These are phyloP conservation scores for Dynastes maya DNA, from an alignment of 2,888 invertebrate species.

Conservation along the genomic window DNA sequence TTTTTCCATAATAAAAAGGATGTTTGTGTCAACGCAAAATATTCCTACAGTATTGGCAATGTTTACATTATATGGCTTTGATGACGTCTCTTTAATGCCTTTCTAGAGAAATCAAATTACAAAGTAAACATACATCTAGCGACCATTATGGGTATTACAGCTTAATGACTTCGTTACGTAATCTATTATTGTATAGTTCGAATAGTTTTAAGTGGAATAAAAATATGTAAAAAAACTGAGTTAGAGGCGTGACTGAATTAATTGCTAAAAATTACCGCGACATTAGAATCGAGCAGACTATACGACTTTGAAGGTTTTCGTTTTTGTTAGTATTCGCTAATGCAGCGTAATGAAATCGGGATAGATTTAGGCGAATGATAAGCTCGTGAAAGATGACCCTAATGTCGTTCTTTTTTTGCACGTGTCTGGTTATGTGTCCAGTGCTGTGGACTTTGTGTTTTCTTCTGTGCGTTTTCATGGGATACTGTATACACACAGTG, in stretches of 20 bases:
- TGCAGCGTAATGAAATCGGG: background rate
- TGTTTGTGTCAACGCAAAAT: too few relatives aligned
- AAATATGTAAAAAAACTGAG: slow-evolving; percentile 1
- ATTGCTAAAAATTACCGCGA: slow-evolving; percentile 29
- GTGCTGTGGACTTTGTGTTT: slow-evolving; percentile 37
- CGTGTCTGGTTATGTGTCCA: slow-evolving; percentile 30
- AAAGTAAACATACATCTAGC: too few relatives aligned
- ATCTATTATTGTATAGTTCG: too few relatives aligned
- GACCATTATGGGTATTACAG: too few relatives aligned
- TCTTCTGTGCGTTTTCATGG: slow-evolving; percentile 27
- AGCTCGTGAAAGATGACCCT: slow-evolving; percentile 28
- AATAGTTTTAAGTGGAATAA: slow-evolving; percentile 2
- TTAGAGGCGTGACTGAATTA: slow-evolving; percentile 8
- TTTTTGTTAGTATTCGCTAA: background rate
- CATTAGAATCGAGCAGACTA: slow-evolving; percentile 3
- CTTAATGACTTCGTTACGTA: too few relatives aligned
- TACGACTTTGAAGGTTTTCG: slow-evolving; percentile 16
- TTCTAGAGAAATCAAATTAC: too few relatives aligned
- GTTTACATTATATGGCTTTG: too few relatives aligned
- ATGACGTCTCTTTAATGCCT: too few relatives aligned
- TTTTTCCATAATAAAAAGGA: too few relatives aligned
- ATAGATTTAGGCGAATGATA: background rate
- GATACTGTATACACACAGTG: slow-evolving; percentile 29
- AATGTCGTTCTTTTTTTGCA: slow-evolving; percentile 30
- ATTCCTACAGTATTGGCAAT: too few relatives aligned